These are phyloP conservation scores for Macrotus californicus DNA, from an alignment of 2,113 vertebrate species.

Conservation along the genomic window DNA sequence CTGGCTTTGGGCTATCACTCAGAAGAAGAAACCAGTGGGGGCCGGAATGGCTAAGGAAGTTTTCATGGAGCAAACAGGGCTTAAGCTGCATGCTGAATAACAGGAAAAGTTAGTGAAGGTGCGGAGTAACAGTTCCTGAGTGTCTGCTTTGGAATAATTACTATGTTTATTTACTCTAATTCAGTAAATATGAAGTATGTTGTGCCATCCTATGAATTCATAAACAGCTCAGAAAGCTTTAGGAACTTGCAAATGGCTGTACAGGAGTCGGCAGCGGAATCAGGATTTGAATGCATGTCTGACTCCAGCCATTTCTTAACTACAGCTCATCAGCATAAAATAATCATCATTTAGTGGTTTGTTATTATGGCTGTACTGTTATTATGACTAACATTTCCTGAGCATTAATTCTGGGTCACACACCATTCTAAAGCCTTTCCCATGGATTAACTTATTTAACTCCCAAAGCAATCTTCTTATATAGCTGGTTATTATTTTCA, in stretches of 20 bases:
- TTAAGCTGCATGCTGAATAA: neutral
- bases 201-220: neutral
- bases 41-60: neutral
- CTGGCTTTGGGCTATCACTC: neutral
- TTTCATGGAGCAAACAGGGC: neutral
- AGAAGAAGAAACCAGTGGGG: neutral
- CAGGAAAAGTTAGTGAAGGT: neutral
- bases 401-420: neutral
- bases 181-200: neutral
- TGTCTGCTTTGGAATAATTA: neutral
- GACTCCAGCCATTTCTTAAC: neutral
- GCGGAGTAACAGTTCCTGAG: neutral
- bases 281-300: too few relatives aligned
- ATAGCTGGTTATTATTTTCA: neutral
- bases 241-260: neutral
- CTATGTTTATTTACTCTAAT: neutral
- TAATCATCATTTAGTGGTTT: neutral
- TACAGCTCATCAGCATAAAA: neutral
- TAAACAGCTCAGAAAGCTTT: neutral
- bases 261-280: fast-evolving
- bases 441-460: neutral
- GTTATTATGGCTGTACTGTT: neutral
- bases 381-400: neutral
- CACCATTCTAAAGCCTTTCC: neutral
- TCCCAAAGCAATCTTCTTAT: neutral